Evolutionary conservation across 2,797 vertebrate species (phyloP).

Genomic region (Benthosema pterotum): DNA sequence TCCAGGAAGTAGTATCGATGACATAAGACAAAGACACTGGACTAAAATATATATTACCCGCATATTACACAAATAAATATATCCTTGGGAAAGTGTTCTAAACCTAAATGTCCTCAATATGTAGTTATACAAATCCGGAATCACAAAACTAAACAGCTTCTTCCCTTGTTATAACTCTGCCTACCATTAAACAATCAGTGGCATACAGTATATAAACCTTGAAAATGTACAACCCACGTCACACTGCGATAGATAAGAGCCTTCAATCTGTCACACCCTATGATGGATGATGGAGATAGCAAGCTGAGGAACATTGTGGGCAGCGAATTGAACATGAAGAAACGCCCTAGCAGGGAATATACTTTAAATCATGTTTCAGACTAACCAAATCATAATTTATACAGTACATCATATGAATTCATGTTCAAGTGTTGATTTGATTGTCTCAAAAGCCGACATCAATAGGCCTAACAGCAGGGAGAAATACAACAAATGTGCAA

Average conservation of each 20-base stretch:
- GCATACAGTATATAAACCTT: slow-evolving; percentile 29
- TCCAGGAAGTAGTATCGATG: too few species aligned
- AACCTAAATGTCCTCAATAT: too few species aligned
- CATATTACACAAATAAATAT: too few species aligned
- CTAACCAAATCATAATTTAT: not conserved
- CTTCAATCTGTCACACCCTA: not conserved
- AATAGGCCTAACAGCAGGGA: too few species aligned
- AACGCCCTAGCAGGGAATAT: not conserved
- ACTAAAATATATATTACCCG: too few species aligned
- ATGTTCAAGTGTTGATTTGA: too few species aligned
- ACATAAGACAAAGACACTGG: too few species aligned
- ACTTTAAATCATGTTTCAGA: not conserved
- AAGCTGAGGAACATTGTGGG: not conserved
- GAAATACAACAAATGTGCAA: too few species aligned
- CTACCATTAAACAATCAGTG: slow-evolving; percentile 40
- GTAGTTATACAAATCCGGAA: too few species aligned
- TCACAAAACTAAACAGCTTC: slow-evolving; percentile 25
- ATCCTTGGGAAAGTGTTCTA: too few species aligned
- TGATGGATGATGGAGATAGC: slow-evolving; percentile 3
- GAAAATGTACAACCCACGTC: slow-evolving; percentile 38
- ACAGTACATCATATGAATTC: too few species aligned
- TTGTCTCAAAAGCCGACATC: too few species aligned
- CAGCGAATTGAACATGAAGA: not conserved
- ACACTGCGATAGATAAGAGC: slow-evolving; percentile 6
- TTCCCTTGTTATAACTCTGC: slow-evolving; percentile 25